Base-by-base conservation (phyloP, 2,797 vertebrate species). In the Centroberyx gerrardi region DNA sequence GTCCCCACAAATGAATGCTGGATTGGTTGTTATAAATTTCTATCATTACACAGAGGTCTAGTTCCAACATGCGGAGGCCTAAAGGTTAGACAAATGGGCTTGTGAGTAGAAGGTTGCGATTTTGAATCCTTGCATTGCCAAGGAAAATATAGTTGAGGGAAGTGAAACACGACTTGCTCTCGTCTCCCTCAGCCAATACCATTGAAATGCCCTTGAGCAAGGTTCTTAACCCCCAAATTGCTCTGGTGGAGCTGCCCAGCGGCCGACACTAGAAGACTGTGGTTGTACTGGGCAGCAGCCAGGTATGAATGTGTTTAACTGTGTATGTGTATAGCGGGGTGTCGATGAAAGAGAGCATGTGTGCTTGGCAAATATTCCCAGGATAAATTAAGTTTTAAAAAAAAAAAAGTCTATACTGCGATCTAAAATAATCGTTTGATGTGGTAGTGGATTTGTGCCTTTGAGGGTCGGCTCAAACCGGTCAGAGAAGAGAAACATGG, bases 301-400 rank as follows among this genome's bases (percentile, higher is more conserved):
- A 84, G 76, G 14, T 71, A 76, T 75, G 76, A 77, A 89, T 91
- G 87, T 88, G 90, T 84, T 77, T 88, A 83, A 88, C 78, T 86
- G 68, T 91, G 87, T 85, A 77, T 33, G 77, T 86, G 88, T 83
- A 82, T 87, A 85, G 80, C 56, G 62, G 77, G 72, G 80, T 72
- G 78, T 87, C 80, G 84, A 92, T 90, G 82, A 91, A 91, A 91
- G 88, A 81, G 68, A 77, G 86, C 66, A 72, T 91, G 86, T 92
- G 91, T 90, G 81, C 83, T 82, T 83, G 86, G 90, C 86, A 94
- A 94, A 92, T 87, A 91, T 81, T 81, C 85, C 85, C 66, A 68
- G 84, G 87, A 90, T 91, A 90, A 92, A 90, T 88, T 70, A 82
- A 85, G 89, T 68, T 60, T 18, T 40, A 51, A 71, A 84, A 90